Evolutionary conservation across 2,797 vertebrate genomes (phyloP).

Genomic region (Salarias fasciatus): DNA sequence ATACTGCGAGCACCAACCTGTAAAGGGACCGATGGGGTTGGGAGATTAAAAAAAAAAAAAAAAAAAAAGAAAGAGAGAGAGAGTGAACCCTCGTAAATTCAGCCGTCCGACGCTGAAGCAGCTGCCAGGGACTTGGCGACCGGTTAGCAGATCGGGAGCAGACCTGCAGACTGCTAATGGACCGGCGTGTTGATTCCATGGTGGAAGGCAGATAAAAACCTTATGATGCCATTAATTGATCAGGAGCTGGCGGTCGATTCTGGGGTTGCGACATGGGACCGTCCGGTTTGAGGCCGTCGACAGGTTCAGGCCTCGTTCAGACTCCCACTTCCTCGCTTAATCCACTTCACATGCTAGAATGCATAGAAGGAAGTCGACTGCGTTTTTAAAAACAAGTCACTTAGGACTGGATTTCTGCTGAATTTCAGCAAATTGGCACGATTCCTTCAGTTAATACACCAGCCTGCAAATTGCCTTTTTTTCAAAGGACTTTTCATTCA

Average conservation of each 20-base stretch:
- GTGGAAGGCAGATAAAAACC: conserved; percentile 37
- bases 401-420: neutral
- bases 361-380: too few species aligned
- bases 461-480: too few species aligned
- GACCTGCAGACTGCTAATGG: conserved; percentile 52
- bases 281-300: conserved; percentile 8
- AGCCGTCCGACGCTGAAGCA: conserved; percentile 24
- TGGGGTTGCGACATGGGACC: neutral
- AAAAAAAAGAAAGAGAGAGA: conserved; percentile 6
- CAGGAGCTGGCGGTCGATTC: conserved; percentile 33
- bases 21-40: conserved; percentile 29
- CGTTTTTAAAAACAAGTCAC: neutral
- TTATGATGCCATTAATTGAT: conserved; percentile 45
- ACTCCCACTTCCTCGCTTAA: neutral
- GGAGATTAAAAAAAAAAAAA: conserved; percentile 5
- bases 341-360: too few species aligned
- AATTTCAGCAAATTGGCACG: neutral
- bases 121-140: conserved; percentile 40
- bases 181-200: conserved; percentile 54
- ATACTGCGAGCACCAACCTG: conserved; percentile 1
- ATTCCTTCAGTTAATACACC: too few species aligned
- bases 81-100: conserved; percentile 24
- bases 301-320: neutral
- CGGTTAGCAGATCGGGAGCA: conserved; percentile 43
- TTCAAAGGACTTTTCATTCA: neutral